A percentile compares a stretch with the other conserved stretches of the same genome.
Evolutionary conservation across 2,797 vertebrate species (phyloP).

Genomic region (Odontamblyopus rebecca): DNA sequence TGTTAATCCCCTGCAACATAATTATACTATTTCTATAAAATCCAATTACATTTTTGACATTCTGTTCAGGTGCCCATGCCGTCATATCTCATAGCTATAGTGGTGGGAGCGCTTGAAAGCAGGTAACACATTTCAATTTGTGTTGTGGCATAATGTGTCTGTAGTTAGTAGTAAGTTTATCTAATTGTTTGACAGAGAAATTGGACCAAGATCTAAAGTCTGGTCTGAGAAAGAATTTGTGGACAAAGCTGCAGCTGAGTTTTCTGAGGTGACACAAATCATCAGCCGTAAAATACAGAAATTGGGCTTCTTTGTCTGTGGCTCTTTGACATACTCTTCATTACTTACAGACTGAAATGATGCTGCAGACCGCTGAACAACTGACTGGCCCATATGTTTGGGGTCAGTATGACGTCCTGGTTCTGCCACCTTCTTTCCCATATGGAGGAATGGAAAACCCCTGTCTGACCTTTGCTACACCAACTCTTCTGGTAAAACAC

Average conservation of each 20-base stretch:
- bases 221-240: slow-evolving; percentile 96
- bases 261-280: slow-evolving; percentile 83
- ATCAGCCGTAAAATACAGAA: not conserved
- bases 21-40: slow-evolving; percentile 1
- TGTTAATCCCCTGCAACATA: slow-evolving; percentile 11
- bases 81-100: slow-evolving; percentile 92
- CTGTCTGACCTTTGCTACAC: slow-evolving; percentile 94
- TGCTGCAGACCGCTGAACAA: slow-evolving; percentile 91
- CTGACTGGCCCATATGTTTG: slow-evolving; percentile 93
- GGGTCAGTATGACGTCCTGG: slow-evolving; percentile 93
- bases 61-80: slow-evolving; percentile 88
- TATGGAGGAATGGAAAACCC: slow-evolving; percentile 98
- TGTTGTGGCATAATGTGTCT: not conserved
- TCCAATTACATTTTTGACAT: slow-evolving; percentile 16
- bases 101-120: slow-evolving; percentile 92
- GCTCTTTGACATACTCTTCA: not conserved
- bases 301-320: not conserved
- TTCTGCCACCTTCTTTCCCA: slow-evolving; percentile 94
- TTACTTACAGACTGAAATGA: slow-evolving; percentile 86
- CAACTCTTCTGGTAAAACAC: slow-evolving; percentile 87
- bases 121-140: slow-evolving; percentile 72
- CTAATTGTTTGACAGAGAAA: slow-evolving; percentile 77
- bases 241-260: slow-evolving; percentile 90
- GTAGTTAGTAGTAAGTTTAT: slow-evolving; percentile 2
- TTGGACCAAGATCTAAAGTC: slow-evolving; percentile 90